Evolutionary conservation across 2,888 invertebrate species (phyloP).

Genomic region (Reticulitermes lucifugus): DNA sequence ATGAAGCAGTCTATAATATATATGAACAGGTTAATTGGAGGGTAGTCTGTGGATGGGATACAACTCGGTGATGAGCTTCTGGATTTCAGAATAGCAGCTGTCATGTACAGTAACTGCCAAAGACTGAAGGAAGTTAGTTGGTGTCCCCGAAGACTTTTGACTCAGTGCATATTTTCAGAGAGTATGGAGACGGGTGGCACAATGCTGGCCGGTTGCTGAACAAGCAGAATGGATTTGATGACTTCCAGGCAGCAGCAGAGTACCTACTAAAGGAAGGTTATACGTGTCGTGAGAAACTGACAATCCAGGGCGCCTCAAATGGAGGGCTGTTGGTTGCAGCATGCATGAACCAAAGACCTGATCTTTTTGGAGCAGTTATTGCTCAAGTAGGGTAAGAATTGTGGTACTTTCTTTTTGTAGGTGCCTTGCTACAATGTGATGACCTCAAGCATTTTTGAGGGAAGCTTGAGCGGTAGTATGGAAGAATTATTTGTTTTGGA

Average conservation of each 20-base stretch:
- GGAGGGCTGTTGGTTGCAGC: constrained; percentile 97
- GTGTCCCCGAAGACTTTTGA: background rate
- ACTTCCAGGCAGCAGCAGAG: constrained; percentile 93
- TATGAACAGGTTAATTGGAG: too few relatives aligned
- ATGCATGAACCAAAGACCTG: constrained; percentile 94
- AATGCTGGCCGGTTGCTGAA: constrained; percentile 89
- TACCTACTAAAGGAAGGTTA: constrained; percentile 86
- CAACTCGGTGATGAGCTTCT: too few relatives aligned
- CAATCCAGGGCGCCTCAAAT: constrained; percentile 96
- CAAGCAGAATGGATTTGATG: constrained; percentile 98
- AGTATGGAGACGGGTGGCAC: constrained; percentile 98
- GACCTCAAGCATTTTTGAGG: too few relatives aligned
- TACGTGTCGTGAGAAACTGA: constrained; percentile 78
- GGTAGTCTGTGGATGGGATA: too few relatives aligned
- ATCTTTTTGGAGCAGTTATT: constrained; percentile 92
- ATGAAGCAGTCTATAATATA: too few relatives aligned
- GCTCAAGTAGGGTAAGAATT: constrained; percentile 89
- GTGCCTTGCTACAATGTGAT: too few relatives aligned
- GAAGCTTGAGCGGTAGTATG: too few relatives aligned
- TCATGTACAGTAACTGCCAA: too few relatives aligned
- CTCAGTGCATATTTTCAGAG: constrained; percentile 68
- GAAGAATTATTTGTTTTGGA: too few relatives aligned
- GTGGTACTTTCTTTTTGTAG: too few relatives aligned
- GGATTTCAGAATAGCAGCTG: too few relatives aligned
- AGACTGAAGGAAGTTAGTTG: too few relatives aligned